A percentile compares a stretch with the other conserved stretches of the same genome.
Evolutionary conservation across 2,888 invertebrate species (phyloP).

Genomic region (Eremobia ochroleuca): DNA sequence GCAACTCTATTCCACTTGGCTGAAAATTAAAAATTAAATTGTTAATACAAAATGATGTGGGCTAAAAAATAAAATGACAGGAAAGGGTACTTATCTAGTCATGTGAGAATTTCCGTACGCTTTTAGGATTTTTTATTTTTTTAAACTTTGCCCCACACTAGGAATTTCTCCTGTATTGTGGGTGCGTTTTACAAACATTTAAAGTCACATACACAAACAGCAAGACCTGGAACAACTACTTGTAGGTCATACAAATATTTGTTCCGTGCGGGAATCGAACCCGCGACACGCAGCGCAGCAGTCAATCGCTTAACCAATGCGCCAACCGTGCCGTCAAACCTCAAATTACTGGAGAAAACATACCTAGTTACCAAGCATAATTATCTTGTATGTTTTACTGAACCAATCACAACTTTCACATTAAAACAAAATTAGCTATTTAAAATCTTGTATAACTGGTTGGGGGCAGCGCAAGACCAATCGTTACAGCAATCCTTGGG

Average conservation of each 20-base stretch:
- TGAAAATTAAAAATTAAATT: slow-evolving; percentile 74
- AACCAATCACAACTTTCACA: neutral
- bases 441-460: neutral
- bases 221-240: too few species aligned
- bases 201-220: too few species aligned
- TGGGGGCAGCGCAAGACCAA: neutral
- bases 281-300: too few species aligned
- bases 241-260: too few species aligned
- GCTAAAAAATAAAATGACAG: neutral
- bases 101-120: neutral
- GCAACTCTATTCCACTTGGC: slow-evolving; percentile 82
- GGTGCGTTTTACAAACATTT: too few species aligned
- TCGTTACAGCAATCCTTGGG: neutral
- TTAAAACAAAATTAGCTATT: neutral
- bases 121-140: too few species aligned
- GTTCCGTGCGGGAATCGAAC: too few species aligned
- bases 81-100: too few species aligned
- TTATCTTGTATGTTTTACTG: neutral
- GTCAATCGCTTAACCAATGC: too few species aligned
- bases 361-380: neutral
- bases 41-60: neutral
- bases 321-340: too few species aligned
- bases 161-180: too few species aligned
- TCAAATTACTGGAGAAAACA: neutral
- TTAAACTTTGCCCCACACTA: too few species aligned